Conservation (phyloP, 1,140 invertebrate genomes). For the Drosophila watanabei region DNA sequence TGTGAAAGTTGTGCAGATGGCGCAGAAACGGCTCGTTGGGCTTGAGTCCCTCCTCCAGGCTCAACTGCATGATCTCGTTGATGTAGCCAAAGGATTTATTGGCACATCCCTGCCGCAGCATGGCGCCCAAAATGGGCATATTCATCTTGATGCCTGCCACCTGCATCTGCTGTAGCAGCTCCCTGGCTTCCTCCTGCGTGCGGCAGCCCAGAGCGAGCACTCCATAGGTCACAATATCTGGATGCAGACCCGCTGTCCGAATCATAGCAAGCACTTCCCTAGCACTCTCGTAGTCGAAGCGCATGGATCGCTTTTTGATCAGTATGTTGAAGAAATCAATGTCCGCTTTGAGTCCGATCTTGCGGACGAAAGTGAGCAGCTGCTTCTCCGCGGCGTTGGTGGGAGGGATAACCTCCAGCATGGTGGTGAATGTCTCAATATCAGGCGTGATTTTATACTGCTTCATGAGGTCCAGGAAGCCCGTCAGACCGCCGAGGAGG, state of each 20-base stretch:
- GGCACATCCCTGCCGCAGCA: constrained; percentile 88
- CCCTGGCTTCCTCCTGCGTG: constrained; percentile 87
- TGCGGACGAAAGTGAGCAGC: constrained; percentile 88
- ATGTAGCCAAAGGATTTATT: constrained; percentile 89
- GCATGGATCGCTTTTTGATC: constrained; percentile 91
- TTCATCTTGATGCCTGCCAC: constrained; percentile 89
- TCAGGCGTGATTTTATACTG: constrained; percentile 89
- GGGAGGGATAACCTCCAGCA: constrained; percentile 91
- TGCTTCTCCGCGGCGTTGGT: constrained; percentile 89
- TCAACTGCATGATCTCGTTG: constrained; percentile 89
- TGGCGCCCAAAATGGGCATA: constrained; percentile 89
- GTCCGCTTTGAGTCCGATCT: constrained; percentile 89
- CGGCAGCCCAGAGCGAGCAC: constrained; percentile 92
- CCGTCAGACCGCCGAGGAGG: constrained; percentile 92
- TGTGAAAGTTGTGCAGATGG: constrained; percentile 87
- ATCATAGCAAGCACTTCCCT: constrained; percentile 89
- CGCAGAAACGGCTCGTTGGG: constrained; percentile 87
- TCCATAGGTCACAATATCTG: constrained; percentile 94
- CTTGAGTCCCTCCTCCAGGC: constrained; percentile 87
- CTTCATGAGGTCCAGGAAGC: constrained; percentile 92
- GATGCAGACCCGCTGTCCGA: constrained; percentile 87
- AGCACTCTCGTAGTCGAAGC: constrained; percentile 89
- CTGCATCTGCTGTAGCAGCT: constrained; percentile 90
- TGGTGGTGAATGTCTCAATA: constrained; percentile 92
- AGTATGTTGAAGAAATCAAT: constrained; percentile 94